Evolutionary conservation across 2,797 vertebrate species (phyloP).

Genomic region (Acrocephalus scirpaceus): DNA sequence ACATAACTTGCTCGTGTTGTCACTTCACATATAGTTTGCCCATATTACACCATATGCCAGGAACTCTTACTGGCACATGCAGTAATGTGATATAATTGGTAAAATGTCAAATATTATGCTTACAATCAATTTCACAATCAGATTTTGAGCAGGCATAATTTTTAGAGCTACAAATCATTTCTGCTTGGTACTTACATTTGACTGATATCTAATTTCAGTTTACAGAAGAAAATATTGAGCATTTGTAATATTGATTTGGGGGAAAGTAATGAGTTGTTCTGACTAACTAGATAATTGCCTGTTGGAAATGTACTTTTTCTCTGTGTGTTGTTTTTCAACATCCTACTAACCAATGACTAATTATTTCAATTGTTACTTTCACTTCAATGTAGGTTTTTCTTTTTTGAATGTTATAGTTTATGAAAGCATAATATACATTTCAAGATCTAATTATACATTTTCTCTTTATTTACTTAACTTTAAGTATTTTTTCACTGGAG

Average conservation of each 20-base stretch:
- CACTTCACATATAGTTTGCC: conserved; percentile 42
- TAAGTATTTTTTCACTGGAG: background rate
- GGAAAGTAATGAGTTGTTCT: background rate
- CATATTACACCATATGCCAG: conserved; percentile 4
- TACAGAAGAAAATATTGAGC: conserved; percentile 13
- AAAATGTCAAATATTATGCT: conserved; percentile 41
- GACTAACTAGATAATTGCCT: background rate
- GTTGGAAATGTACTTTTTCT: background rate
- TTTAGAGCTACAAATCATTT: conserved; percentile 21
- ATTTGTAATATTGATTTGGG: background rate
- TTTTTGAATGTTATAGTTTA: background rate
- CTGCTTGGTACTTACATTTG: background rate
- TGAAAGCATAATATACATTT: background rate
- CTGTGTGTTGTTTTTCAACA: background rate
- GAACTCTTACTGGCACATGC: background rate
- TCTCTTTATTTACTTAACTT: background rate
- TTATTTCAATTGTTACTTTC: background rate
- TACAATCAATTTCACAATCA: conserved; percentile 39
- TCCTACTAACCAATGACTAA: background rate
- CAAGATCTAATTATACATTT: background rate
- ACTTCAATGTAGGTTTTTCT: background rate
- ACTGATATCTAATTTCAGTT: conserved; percentile 22
- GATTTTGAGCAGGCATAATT: conserved; percentile 9
- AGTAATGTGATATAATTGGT: conserved; percentile 41
- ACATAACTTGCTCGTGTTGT: conserved; percentile 15